Percentiles rank a stretch among this genome's conserved stretches.
Evolutionary conservation across 2,797 vertebrate species (phyloP).

Genomic region (Poecilia velifera): DNA sequence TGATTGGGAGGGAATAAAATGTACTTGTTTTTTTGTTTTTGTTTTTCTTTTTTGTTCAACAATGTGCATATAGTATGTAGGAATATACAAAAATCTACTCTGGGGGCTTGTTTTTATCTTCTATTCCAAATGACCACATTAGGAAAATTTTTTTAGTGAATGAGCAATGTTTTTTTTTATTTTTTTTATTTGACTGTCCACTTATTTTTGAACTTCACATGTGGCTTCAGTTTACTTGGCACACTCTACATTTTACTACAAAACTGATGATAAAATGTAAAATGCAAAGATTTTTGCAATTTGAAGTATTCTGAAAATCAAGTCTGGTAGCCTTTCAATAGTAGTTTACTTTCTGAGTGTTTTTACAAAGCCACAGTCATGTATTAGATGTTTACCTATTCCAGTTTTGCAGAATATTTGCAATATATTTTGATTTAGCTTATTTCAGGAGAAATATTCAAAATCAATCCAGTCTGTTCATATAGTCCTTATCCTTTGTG

Average conservation of each 20-base stretch:
- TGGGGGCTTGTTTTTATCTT: not conserved
- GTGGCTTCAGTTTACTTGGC: not conserved
- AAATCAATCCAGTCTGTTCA: not conserved
- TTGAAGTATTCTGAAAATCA: not conserved
- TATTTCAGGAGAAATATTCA: not conserved
- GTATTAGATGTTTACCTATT: not conserved
- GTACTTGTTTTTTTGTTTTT: too few relatives aligned
- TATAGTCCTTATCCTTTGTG: not conserved
- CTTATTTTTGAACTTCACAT: not conserved
- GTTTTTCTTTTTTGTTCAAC: not conserved
- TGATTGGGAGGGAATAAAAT: not conserved
- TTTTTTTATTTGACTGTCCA: not conserved
- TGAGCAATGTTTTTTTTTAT: not conserved
- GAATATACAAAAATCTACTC: not conserved
- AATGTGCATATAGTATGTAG: not conserved
- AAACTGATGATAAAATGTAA: not conserved
- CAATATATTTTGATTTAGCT: not conserved
- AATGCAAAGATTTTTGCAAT: not conserved
- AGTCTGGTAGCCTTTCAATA: not conserved
- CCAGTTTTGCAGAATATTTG: not conserved
- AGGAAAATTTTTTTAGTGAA: not conserved
- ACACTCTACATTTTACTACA: not conserved
- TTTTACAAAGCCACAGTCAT: not conserved
- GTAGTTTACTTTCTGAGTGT: slow-evolving; percentile 5
- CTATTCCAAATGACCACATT: not conserved